Conservation (phyloP, 1,140 invertebrate genomes). For the Bombus confusus region DNA sequence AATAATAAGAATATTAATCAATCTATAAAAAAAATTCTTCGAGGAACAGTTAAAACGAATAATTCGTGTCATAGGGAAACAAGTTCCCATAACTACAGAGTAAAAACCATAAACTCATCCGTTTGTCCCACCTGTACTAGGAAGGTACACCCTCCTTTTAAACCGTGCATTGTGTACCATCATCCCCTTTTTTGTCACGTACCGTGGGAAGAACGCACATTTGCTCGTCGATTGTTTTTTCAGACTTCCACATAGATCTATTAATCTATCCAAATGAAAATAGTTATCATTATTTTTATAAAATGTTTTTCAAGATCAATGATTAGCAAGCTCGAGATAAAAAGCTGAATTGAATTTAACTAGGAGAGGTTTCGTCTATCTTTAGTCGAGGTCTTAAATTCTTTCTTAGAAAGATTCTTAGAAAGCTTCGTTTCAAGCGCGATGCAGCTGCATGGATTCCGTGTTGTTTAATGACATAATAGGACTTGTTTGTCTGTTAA, state of each 20-base stretch:
- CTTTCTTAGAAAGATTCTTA: constrained; percentile 38
- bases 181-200: constrained; percentile 37
- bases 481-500: not conserved
- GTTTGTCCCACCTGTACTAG: constrained; percentile 59
- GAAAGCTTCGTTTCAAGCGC: not conserved
- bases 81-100: constrained; percentile 51
- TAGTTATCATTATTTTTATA: constrained; percentile 12
- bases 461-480: not conserved
- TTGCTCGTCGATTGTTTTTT: constrained; percentile 38
- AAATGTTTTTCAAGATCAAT: constrained; percentile 38
- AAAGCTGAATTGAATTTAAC: constrained; percentile 37
- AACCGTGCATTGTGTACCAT: constrained; percentile 44
- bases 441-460: not conserved
- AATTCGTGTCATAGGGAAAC: constrained; percentile 26
- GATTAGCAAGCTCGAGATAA: constrained; percentile 16
- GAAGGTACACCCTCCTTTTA: constrained; percentile 47
- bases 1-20: not conserved
- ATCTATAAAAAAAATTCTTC: not conserved
- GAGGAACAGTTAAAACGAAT: not conserved
- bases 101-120: constrained; percentile 45
- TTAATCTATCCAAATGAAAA: constrained; percentile 12
- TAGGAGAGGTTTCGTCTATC: constrained; percentile 11
- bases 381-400: constrained; percentile 31
- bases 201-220: constrained; percentile 54
- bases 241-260: not conserved